Percentiles rank a stretch among this genome's conserved stretches.
Conservation (phyloP, 2,113 vertebrate species). For the Pelusios castaneus region DNA sequence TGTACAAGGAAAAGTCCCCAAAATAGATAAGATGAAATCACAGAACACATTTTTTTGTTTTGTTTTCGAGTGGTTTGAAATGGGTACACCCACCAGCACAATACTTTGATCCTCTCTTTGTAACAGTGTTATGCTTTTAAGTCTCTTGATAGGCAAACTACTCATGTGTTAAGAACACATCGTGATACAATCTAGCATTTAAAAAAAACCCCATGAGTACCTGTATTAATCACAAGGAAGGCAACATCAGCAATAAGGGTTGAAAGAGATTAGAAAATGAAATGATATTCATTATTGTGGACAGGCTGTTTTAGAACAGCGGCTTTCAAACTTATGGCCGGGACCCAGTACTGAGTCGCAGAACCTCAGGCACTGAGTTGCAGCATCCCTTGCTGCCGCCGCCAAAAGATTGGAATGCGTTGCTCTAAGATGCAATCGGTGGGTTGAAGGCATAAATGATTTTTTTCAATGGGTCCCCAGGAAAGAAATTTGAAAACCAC, state of each 20-base stretch:
- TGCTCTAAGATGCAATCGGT: too few species aligned
- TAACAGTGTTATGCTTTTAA: slow-evolving; percentile 49
- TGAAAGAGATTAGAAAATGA: background rate
- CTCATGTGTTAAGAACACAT: slow-evolving; percentile 61
- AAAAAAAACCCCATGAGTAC: slow-evolving; percentile 27
- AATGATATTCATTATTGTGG: background rate
- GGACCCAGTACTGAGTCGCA: too few species aligned
- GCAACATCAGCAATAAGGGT: background rate
- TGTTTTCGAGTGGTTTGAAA: slow-evolving; percentile 66
- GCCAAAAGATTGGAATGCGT: too few species aligned
- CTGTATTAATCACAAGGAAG: slow-evolving; percentile 13
- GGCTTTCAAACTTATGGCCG: too few species aligned
- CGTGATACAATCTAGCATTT: background rate
- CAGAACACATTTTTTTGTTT: slow-evolving; percentile 27
- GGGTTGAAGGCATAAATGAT: too few species aligned
- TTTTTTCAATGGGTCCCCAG: too few species aligned
- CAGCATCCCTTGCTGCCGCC: too few species aligned
- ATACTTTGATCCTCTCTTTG: slow-evolving; percentile 68
- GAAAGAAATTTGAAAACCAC: too few species aligned
- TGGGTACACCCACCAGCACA: slow-evolving; percentile 53
- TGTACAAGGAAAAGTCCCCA: slow-evolving; percentile 10
- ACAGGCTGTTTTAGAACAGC: too few species aligned
- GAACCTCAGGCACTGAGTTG: too few species aligned
- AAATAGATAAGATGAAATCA: slow-evolving; percentile 48
- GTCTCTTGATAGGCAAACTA: slow-evolving; percentile 39